Evolutionary conservation across 1,140 invertebrate species (phyloP), one percentile per base, ranked within the genome.

Genomic region (Eriosoma lanigerum): DNA sequence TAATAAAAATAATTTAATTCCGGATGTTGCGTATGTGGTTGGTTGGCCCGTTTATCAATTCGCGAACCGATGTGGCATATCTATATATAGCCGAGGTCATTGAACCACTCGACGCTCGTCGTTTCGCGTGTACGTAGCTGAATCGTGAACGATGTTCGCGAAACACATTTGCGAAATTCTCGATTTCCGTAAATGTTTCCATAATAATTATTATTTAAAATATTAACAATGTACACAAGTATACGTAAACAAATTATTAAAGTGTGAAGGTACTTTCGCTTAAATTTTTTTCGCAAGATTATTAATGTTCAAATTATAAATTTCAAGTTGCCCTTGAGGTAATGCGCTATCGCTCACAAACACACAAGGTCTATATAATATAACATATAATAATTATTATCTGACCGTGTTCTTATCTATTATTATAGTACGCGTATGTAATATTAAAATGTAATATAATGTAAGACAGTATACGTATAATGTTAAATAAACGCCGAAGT

Each of bases 321-420:
- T 68, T 68, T 68, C 66, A 68, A 68, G 66, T 68, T 68, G 66
- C 66, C 66, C 66, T 68, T 68, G 66, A 68, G 66, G 48, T 68
- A 48, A 38, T 48, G 24, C n/a, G 21, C 66, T 8, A 13, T 9
- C 10, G 64, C 8, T 38, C 4, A 32, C 15, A 62, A 9, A 32
- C 54, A 26, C 21, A 58, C 21, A n/a, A n/a, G 8, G 8, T 38
- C 3, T 38, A 38, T 38, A 38, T 4, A 38, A 38, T 38, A 38
- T 10, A 24, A 64, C 32, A 38, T 60, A 21, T 13, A 64, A 64
- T 60, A 64, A 64, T 68, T 46, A 68, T 68, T 68, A 68, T 68
- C 66, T 48, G 46, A 68, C 66, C 66, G 66, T 46, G 44, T 68
- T 68, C 66, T 68, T 68, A 68, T 68, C 64, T 68, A 10, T 2